Evolutionary conservation across 2,797 vertebrate genomes (phyloP), one percentile per base, ranked within the genome.

Genomic region (Danio albolineatus): DNA sequence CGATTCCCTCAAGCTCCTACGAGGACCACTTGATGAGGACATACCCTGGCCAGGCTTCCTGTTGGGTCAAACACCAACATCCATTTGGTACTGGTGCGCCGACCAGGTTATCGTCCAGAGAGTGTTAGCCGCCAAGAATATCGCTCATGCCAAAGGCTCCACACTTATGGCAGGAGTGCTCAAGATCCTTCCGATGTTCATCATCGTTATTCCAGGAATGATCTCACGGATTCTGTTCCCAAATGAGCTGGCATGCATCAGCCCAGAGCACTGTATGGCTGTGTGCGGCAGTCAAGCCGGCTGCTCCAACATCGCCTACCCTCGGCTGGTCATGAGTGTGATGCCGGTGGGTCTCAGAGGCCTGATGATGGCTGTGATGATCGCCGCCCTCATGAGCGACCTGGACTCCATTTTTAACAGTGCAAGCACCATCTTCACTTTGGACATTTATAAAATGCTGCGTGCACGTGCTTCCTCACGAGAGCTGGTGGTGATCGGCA

Each of bases 321-420:
- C 98, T 0, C 96, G 96, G 28, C 89, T 99, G 87, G 98, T 99
- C 78, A 98, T 98, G 97, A 95, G 91, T 0, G 91, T 99, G 81
- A 96, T 99, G 90, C 98, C 98, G 0, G 95, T 97, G 67, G 98
- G 98, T 64, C 95, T 99, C 66, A 93, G 98, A 14, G 98, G 98
- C 66, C 92, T 99, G 74, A 99, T 99, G 98, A 99, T 99, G 98
- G 98, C 98, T 0, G 98, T 99, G 65, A 99, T 99, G 97, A 99
- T 99, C 0, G 98, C 98, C 4, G 98, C 98, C 10, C 92, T 99
- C 39, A 99, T 99, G 98, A 99, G 98, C 79, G 98, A 99, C 86
- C 91, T 99, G 76, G 98, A 99, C 90, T 99, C 98, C 0, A 98
- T 99, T 86, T 99, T 99, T 84, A 99, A 99, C 91, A 99, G 98